A percentile compares a stretch with the other conserved stretches of the same genome.
Evolutionary conservation across 2,888 invertebrate species (phyloP).

Genomic region (Melanotus villosus): DNA sequence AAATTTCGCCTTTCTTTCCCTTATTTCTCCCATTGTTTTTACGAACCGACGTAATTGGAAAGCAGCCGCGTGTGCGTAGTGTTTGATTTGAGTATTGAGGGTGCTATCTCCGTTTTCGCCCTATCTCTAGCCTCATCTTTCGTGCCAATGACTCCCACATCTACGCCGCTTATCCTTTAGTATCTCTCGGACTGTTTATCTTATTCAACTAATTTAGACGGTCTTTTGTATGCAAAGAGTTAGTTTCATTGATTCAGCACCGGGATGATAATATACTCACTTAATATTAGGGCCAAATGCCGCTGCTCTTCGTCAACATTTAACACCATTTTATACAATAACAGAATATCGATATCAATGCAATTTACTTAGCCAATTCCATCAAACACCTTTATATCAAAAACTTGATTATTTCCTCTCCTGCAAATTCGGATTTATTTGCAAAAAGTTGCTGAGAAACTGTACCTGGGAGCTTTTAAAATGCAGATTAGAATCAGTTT

Average conservation of each 20-base stretch:
- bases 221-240: constrained; percentile 42
- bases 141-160: constrained; percentile 21
- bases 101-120: constrained; percentile 12
- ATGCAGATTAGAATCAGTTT: too few species aligned
- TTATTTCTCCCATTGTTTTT: constrained; percentile 12
- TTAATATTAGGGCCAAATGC: neutral
- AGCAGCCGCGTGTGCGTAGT: constrained; percentile 7
- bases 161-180: constrained; percentile 39
- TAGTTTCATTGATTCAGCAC: constrained; percentile 45
- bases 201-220: constrained; percentile 50
- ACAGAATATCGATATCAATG: too few species aligned
- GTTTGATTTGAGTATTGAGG: constrained; percentile 21
- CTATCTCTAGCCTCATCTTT: constrained; percentile 19
- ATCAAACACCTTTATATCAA: too few species aligned
- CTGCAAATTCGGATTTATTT: too few species aligned
- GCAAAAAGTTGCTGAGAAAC: too few species aligned
- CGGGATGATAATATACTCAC: constrained; percentile 25
- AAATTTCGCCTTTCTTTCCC: constrained; percentile 1
- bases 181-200: constrained; percentile 48
- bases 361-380: too few species aligned
- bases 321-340: constrained; percentile 2
- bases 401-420: too few species aligned
- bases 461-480: too few species aligned
- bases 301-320: neutral
- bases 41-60: constrained; percentile 19